Evolutionary conservation across 2,113 vertebrate species (phyloP).

Genomic region (Oryzias javanicus): DNA sequence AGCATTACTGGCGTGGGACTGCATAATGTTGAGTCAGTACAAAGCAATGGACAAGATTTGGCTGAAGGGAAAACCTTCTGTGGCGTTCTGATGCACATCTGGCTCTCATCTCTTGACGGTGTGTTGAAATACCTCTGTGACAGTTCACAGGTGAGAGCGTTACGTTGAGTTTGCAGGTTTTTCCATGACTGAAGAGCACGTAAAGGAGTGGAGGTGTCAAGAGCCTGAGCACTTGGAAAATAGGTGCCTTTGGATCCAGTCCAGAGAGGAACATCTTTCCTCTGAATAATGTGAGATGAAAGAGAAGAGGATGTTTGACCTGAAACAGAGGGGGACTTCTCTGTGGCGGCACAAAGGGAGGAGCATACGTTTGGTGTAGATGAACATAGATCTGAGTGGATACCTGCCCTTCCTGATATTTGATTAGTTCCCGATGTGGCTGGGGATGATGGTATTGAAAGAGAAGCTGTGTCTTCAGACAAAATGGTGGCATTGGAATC

Average conservation of each 20-base stretch:
- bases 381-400: conserved; percentile 1
- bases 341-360: not conserved
- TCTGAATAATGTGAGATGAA: conserved; percentile 55
- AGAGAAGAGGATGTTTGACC: conserved; percentile 40
- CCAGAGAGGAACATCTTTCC: conserved; percentile 44
- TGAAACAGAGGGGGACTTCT: conserved; percentile 33
- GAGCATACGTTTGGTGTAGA: not conserved
- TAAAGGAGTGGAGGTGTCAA: conserved; percentile 56
- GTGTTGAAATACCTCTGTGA: not conserved
- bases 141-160: conserved; percentile 21
- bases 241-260: conserved; percentile 16
- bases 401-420: not conserved
- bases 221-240: conserved; percentile 1
- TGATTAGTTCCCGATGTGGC: not conserved
- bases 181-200: conserved; percentile 62
- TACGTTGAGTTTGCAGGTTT: conserved; percentile 41
- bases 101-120: accelerated
- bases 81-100: not conserved
- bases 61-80: conserved; percentile 16
- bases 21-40: conserved; percentile 14
- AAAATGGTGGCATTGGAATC: too few species aligned
- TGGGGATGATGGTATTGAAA: not conserved
- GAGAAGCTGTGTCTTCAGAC: conserved; percentile 4
- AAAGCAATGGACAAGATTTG: conserved; percentile 7
- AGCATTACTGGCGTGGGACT: conserved; percentile 10